Conservation (phyloP, 2,113 vertebrate species). For the Periophthalmus modestus region DNA sequence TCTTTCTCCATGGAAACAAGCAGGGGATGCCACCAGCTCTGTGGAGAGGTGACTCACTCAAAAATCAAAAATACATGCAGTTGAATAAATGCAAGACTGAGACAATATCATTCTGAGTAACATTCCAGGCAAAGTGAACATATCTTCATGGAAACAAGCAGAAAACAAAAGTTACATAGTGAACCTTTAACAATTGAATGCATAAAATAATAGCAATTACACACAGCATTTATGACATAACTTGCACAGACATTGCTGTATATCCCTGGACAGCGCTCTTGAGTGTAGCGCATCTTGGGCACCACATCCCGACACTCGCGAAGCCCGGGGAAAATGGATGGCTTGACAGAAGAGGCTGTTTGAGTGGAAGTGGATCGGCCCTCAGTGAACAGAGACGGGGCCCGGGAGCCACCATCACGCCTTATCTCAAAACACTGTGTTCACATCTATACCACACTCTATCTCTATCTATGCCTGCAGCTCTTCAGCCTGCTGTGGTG, state of each 20-base stretch:
- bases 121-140: too few relatives aligned
- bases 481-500: neutral
- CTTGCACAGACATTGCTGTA: too few relatives aligned
- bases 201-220: neutral
- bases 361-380: slow-evolving; percentile 4
- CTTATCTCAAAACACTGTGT: slow-evolving; percentile 7
- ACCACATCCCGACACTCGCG: neutral
- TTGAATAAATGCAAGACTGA: too few relatives aligned
- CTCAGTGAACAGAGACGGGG: slow-evolving; percentile 1
- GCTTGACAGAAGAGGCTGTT: neutral
- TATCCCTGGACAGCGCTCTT: neutral
- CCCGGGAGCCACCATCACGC: neutral
- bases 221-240: too few relatives aligned
- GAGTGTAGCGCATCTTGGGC: neutral
- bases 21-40: too few relatives aligned
- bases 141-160: too few relatives aligned
- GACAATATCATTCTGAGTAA: too few relatives aligned
- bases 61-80: too few relatives aligned
- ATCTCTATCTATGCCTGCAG: neutral
- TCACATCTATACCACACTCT: neutral
- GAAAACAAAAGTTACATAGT: too few relatives aligned
- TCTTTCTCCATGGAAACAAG: too few relatives aligned
- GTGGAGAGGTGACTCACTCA: too few relatives aligned
- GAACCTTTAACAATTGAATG: neutral
- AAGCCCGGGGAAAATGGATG: neutral